phyloP scores from a whole-genome alignment of 2,113 vertebrate species.

The Anarhynchus alexandrinus region DNA sequence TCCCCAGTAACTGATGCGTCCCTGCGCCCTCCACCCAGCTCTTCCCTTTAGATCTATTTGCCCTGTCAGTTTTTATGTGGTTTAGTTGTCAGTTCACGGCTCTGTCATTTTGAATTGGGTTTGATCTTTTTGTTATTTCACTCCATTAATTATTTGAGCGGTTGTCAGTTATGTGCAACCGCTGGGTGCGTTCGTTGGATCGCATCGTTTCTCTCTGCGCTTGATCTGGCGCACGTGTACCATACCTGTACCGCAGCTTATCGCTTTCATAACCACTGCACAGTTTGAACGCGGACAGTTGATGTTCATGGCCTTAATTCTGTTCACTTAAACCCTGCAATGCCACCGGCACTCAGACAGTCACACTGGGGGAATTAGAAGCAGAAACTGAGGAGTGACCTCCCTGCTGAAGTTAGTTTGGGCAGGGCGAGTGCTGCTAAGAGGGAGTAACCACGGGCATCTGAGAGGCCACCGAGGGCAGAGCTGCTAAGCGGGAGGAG shows the following conservation, averaged over 20 bases:
- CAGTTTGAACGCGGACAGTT: accelerated
- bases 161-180: background rate
- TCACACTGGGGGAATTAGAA: accelerated
- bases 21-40: background rate
- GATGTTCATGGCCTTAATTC: background rate
- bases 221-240: background rate
- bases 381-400: background rate
- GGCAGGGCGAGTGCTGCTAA: background rate
- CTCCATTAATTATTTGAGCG: background rate
- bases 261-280: background rate
- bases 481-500: background rate
- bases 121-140: background rate
- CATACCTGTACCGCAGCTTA: accelerated
- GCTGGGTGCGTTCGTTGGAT: accelerated
- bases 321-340: background rate
- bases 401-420: background rate
- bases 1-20: background rate
- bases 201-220: background rate
- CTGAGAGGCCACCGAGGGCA: background rate
- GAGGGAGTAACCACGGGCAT: background rate
- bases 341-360: accelerated
- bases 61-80: background rate
- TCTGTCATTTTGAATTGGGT: background rate
- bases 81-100: background rate
- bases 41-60: background rate